Base-by-base conservation (phyloP, 53 echinoderm and acorn worm genomes). In the Luidia sarsii region DNA sequence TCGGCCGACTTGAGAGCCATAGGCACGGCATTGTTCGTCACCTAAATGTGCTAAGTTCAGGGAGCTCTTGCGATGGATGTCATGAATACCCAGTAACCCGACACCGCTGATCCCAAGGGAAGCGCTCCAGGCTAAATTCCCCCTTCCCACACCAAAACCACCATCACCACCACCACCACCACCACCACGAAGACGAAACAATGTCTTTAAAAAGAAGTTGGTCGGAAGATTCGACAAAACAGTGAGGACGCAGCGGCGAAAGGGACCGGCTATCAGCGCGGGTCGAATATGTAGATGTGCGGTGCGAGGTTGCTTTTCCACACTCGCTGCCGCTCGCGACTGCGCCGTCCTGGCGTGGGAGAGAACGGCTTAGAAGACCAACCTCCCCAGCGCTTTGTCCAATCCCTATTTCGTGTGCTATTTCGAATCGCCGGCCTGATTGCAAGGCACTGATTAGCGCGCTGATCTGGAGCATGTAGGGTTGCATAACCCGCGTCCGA, bases 31-130 rank as follows among this genome's bases (percentile, higher is more conserved):
- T 77, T 77, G 60, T 61, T 77, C 61, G 59, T 61, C 77, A 46
- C 77, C 60, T 77, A 60, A 59, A 77, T 77, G 77, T 77, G 77
- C 77, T 61, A 60, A 61, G 61, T 77, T 61, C 61, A 48, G 30
- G 25, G 61, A 61, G 61, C 32, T 77, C 77, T 61, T 45, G 38
- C 57, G 57, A 25, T 57, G 31, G 57, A 39, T 74, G 74, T 18
- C 37, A 57, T 74, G 74, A 74, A 74, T 57, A 41, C 39, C 48
- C 60, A 18, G 77, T 77, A 77, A 77, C 59, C 61, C 61, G 77
- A 77, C 46, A 38, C 59, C 28, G 28, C 1, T 45, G 2, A 29
- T 31, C 77, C 77, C 60, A 16, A 22, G 48, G 77, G 61, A 48
- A 35, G 39, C n/a, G 57, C 37, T 34, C 39, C 27, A 18, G 24